Percentiles rank a stretch among this genome's conserved stretches.
Evolutionary conservation across 2,888 invertebrate species (phyloP).

Genomic region (Oasisia sp.): DNA sequence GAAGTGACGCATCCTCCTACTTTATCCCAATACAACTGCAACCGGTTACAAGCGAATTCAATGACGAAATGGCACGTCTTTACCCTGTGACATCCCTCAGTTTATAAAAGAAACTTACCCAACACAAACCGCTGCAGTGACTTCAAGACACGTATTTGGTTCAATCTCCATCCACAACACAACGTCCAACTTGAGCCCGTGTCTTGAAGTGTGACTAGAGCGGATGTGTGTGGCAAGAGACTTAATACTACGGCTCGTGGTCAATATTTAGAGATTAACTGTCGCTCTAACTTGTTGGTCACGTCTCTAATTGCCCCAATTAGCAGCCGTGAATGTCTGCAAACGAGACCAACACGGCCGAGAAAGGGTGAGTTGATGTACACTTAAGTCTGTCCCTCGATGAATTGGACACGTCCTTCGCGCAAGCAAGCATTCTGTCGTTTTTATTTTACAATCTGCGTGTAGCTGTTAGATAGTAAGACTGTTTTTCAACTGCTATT

Average conservation of each 20-base stretch:
- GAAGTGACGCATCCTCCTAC: neutral
- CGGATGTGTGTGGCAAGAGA: neutral
- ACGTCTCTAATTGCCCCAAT: neutral
- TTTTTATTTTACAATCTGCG: neutral
- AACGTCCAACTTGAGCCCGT: neutral
- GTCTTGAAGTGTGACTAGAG: too few species aligned
- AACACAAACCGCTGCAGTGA: neutral
- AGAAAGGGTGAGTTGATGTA: neutral
- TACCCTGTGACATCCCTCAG: neutral
- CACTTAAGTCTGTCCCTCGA: neutral
- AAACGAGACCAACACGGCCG: neutral
- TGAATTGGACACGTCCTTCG: neutral
- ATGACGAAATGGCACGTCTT: neutral
- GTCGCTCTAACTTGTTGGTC: neutral
- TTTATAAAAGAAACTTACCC: neutral
- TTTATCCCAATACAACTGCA: neutral
- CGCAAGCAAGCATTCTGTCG: neutral
- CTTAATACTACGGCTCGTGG: neutral
- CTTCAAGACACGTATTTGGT: neutral
- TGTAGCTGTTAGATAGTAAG: neutral
- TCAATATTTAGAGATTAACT: neutral
- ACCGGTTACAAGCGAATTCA: neutral
- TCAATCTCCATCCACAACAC: neutral
- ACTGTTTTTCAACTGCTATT: neutral
- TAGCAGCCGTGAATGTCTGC: neutral